Base-by-base conservation (phyloP, 2,797 vertebrate genomes). In the Lacerta viridis region DNA sequence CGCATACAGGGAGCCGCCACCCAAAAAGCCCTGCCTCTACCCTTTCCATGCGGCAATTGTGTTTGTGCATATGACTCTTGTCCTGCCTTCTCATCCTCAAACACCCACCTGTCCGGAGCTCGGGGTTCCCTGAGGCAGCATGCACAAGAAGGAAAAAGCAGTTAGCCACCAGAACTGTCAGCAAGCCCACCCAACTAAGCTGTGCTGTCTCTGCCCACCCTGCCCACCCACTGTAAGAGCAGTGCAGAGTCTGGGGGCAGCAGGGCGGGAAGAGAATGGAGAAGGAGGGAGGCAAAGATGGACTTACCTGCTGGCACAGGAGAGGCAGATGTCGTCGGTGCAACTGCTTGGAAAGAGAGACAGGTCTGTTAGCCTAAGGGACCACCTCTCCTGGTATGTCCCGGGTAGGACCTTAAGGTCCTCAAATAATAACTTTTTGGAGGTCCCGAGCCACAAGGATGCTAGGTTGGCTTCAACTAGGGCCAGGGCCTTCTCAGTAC, bases 91-190 rank as follows among this genome's bases (percentile, higher is more conserved):
- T 50, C 43, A 66, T 29, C 64, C 5, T 8, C 10, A 13, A 36
- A 6, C 41, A 82, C 84, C 84, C 78, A 85, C 88, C 88, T 85
- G 83, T 85, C 18, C 8, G 68, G 17, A 85, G 78, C 3, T 75
- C 88, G 0, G 88, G 78, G 83, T 76, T 81, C 41, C 78, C 88
- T 89, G 27, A n/a, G 59, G 59, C 79, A 85, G 88, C 88, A 43
- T 77, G 84, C 39, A 20, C 2, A 3, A 76, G 71, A 76, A 41
- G 39, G 29, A 50, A n/a, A 80, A 75, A 39, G 77, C 20, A 5
- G 17, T 81, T 76, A 82, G 25, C 50, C n/a, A 41, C n/a, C n/a
- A 1, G 4, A 33, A 13, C 4, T 8, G 18, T 20, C 68, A 43
- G 20, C 9, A 13, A 74, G 7, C 27, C 50, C 23, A 17, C 11